Conservation (phyloP, 2,888 invertebrate species). For the Ashinkailepas kermadecensis region DNA sequence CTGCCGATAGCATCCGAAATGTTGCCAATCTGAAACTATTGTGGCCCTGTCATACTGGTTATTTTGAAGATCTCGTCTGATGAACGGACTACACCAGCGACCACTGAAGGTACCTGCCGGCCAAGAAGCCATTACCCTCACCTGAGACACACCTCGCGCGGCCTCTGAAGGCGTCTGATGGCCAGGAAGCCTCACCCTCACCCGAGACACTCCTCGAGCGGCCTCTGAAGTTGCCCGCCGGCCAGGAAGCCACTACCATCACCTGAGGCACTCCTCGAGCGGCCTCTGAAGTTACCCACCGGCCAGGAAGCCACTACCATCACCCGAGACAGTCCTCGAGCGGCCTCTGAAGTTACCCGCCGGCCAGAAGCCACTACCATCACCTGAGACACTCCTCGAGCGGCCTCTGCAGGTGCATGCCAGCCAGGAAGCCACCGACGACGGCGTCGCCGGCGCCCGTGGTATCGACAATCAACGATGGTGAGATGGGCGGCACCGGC, state of each 20-base stretch:
- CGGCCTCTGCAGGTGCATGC: slow-evolving; percentile 43
- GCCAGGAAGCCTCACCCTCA: slow-evolving; percentile 37
- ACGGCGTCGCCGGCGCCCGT: slow-evolving; percentile 56
- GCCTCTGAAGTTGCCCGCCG: slow-evolving; percentile 52
- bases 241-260: slow-evolving; percentile 50
- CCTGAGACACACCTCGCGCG: not conserved
- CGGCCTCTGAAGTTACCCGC: slow-evolving; percentile 50
- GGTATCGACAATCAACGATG: slow-evolving; percentile 47
- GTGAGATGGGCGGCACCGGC: slow-evolving; percentile 43
- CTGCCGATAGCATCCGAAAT: too few relatives aligned
- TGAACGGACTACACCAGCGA: slow-evolving; percentile 36
- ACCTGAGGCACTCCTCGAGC: slow-evolving; percentile 41
- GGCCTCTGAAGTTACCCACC: not conserved
- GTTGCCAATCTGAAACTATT: too few relatives aligned
- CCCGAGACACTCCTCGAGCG: slow-evolving; percentile 42
- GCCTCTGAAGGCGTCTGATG: too few relatives aligned
- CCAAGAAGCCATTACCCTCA: slow-evolving; percentile 47
- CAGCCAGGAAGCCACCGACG: slow-evolving; percentile 52
- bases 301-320: not conserved
- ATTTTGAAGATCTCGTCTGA: not conserved
- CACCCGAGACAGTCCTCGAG: slow-evolving; percentile 46
- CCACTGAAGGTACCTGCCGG: slow-evolving; percentile 44
- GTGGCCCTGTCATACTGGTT: too few relatives aligned
- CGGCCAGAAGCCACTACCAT: slow-evolving; percentile 52
- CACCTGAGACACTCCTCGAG: slow-evolving; percentile 42